These are phyloP conservation scores for Palloptera scutellata DNA, from an alignment of 2,888 invertebrate species.

Conservation along the genomic window DNA sequence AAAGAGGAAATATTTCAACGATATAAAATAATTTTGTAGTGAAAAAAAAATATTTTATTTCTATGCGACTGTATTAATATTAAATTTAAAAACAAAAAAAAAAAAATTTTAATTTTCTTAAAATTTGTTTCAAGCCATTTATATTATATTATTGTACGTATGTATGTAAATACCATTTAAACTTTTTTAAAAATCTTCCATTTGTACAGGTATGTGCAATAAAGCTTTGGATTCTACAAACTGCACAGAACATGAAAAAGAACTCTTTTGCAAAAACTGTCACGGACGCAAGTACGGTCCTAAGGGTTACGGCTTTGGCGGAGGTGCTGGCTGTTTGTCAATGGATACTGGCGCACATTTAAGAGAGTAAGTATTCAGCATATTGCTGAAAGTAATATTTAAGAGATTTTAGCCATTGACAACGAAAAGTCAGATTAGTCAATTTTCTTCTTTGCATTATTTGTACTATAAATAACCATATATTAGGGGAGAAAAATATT, in stretches of 20 bases:
- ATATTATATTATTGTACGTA: too few species aligned
- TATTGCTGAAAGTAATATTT: background rate
- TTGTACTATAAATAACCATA: too few species aligned
- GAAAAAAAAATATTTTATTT: too few species aligned
- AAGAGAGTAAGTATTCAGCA: slow-evolving; percentile 75
- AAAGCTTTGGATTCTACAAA: slow-evolving; percentile 99
- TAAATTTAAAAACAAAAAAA: slow-evolving; percentile 1
- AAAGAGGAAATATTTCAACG: too few species aligned
- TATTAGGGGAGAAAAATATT: too few species aligned
- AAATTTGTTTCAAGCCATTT: slow-evolving; percentile 1
- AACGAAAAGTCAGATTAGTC: too few species aligned
- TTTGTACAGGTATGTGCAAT: slow-evolving; percentile 83
- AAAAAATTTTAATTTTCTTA: slow-evolving; percentile 3
- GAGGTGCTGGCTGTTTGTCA: slow-evolving; percentile 95
- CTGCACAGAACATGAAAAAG: slow-evolving; percentile 95
- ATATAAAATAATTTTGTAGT: too few species aligned
- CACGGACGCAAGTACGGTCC: slow-evolving; percentile 98
- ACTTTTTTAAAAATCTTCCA: too few species aligned
- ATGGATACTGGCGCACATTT: slow-evolving; percentile 95
- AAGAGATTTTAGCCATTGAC: too few species aligned
- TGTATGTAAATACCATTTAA: background rate
- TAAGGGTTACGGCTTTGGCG: slow-evolving; percentile 97
- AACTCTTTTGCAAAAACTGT: slow-evolving; percentile 92
- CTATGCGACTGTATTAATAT: too few species aligned
- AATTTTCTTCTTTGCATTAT: too few species aligned